Evolutionary conservation across 2,888 invertebrate species (phyloP).

Genomic region (Pristionchus arcanus): DNA sequence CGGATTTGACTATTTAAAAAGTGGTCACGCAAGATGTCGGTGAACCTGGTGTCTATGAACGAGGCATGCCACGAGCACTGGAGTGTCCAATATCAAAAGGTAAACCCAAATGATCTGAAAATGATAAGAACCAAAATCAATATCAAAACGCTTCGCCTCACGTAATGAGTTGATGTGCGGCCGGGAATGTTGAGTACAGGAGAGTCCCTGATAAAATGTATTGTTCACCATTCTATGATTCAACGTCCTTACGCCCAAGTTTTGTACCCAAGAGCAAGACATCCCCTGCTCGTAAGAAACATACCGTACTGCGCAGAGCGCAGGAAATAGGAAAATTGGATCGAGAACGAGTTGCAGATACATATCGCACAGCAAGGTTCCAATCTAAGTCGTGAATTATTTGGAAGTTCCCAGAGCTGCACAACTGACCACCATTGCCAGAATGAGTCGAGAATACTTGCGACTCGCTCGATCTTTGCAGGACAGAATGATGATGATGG

Average conservation of each 20-base stretch:
- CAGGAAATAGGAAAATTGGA: neutral
- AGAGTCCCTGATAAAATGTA: neutral
- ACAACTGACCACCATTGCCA: neutral
- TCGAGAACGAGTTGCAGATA: neutral
- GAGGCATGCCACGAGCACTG: neutral
- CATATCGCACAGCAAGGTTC: neutral
- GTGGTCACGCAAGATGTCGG: too few species aligned
- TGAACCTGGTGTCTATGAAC: neutral
- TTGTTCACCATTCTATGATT: too few species aligned
- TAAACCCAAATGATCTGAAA: neutral
- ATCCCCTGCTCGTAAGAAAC: too few species aligned
- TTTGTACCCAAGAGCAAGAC: too few species aligned
- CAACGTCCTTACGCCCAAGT: too few species aligned
- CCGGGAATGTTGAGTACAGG: neutral
- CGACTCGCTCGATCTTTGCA: neutral
- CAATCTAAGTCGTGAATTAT: neutral
- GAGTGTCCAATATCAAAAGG: neutral
- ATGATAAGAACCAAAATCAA: neutral
- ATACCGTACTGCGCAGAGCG: neutral
- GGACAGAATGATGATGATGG: neutral
- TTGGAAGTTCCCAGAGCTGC: neutral
- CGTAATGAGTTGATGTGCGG: neutral
- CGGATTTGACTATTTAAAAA: too few species aligned
- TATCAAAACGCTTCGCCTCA: neutral
- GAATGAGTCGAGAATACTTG: neutral